phyloP scores from a whole-genome alignment of 2,797 vertebrate genomes.

The Chaunax sp. region DNA sequence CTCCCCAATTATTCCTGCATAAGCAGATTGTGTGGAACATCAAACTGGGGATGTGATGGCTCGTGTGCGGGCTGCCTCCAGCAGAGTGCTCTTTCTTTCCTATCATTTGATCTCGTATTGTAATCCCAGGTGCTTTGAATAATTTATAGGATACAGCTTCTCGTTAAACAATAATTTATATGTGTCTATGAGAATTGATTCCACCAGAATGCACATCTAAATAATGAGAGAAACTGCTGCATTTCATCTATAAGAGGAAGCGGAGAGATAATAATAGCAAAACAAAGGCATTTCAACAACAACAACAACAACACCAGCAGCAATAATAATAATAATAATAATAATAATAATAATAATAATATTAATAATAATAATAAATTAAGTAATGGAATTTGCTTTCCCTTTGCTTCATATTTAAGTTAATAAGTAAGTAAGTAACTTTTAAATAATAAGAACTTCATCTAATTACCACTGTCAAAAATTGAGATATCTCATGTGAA shows the following conservation, averaged over 20 bases:
- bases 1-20: constrained; percentile 86
- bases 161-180: constrained; percentile 92
- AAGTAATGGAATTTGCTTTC: constrained; percentile 17
- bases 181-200: constrained; percentile 88
- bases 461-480: background rate
- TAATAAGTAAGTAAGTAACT: background rate
- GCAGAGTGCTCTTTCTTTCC: constrained; percentile 87
- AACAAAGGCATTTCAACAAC: constrained; percentile 70
- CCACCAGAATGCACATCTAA: constrained; percentile 84
- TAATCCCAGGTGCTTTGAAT: constrained; percentile 90
- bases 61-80: constrained; percentile 85
- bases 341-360: constrained; percentile 26
- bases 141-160: constrained; percentile 89
- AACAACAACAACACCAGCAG: constrained; percentile 33
- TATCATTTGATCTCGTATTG: constrained; percentile 89
- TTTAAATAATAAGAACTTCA: too few relatives aligned
- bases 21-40: constrained; percentile 88
- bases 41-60: constrained; percentile 85
- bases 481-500: constrained; percentile 13
- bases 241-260: constrained; percentile 78
- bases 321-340: constrained; percentile 17
- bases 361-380: constrained; percentile 22
- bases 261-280: constrained; percentile 78
- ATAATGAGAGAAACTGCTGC: constrained; percentile 84
- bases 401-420: constrained; percentile 9